Evolutionary conservation across 2,113 vertebrate species (phyloP).

Genomic region (Saimiri boliviensis): DNA sequence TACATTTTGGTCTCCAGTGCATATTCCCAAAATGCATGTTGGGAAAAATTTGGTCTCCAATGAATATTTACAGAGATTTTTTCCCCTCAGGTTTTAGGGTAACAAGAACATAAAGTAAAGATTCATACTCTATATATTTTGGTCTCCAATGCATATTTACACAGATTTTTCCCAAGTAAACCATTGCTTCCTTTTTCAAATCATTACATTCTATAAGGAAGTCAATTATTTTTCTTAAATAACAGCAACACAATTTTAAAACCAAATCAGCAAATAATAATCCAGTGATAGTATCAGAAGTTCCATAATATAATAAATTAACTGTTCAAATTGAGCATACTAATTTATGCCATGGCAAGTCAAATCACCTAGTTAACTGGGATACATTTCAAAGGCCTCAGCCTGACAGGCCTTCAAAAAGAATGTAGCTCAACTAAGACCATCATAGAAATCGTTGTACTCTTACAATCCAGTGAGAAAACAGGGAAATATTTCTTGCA

Average conservation of each 20-base stretch:
- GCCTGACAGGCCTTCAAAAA: not conserved
- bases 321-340: not conserved
- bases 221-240: conserved; percentile 16
- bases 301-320: not conserved
- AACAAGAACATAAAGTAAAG: not conserved
- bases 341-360: not conserved
- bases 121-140: not conserved
- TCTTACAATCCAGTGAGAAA: not conserved
- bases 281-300: not conserved
- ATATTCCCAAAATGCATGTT: not conserved
- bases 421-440: not conserved
- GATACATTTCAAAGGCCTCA: not conserved
- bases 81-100: not conserved
- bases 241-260: not conserved
- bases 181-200: not conserved
- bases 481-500: not conserved
- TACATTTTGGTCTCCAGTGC: not conserved
- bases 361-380: not conserved
- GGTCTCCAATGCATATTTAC: not conserved
- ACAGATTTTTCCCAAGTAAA: not conserved
- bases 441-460: not conserved
- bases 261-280: not conserved
- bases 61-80: not conserved
- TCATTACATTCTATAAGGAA: not conserved
- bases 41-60: not conserved